Percentiles rank a stretch among this genome's conserved stretches.
phyloP scores from a whole-genome alignment of 2,113 vertebrate species.

The Rhizomys pruinosus region DNA sequence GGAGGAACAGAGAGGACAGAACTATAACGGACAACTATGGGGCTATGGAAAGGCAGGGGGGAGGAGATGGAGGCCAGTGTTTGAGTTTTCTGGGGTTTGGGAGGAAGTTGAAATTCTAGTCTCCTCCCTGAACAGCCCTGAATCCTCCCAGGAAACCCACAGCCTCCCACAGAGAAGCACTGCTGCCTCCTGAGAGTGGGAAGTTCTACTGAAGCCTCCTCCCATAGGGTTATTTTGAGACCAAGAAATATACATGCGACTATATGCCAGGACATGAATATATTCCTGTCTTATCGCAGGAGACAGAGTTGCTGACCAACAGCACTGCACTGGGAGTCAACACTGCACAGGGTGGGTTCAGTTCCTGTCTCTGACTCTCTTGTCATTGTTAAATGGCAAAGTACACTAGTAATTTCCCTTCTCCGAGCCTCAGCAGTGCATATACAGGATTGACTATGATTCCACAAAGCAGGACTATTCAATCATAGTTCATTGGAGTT shows the following conservation, averaged over 20 bases:
- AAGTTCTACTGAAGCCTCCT: background rate
- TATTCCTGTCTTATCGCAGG: no score
- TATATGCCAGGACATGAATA: accelerated
- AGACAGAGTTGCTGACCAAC: background rate
- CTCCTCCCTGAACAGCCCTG: background rate
- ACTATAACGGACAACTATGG: accelerated
- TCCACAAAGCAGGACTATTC: background rate
- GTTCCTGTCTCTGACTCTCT: no score
- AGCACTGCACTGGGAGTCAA: background rate
- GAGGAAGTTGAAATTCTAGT: background rate
- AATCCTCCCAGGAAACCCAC: background rate
- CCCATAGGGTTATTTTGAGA: background rate
- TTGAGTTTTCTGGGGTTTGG: background rate
- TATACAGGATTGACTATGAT: background rate
- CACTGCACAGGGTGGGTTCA: no score
- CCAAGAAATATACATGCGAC: background rate
- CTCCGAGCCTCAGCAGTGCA: background rate
- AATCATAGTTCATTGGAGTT: background rate
- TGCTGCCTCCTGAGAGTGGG: background rate
- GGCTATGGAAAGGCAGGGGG: background rate
- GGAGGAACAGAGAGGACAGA: background rate
- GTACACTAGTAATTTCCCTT: background rate
- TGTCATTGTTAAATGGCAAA: background rate
- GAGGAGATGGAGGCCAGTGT: accelerated
- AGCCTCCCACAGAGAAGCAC: no score